Conservation (phyloP, 2,888 invertebrate genomes). For the Sesia apiformis region DNA sequence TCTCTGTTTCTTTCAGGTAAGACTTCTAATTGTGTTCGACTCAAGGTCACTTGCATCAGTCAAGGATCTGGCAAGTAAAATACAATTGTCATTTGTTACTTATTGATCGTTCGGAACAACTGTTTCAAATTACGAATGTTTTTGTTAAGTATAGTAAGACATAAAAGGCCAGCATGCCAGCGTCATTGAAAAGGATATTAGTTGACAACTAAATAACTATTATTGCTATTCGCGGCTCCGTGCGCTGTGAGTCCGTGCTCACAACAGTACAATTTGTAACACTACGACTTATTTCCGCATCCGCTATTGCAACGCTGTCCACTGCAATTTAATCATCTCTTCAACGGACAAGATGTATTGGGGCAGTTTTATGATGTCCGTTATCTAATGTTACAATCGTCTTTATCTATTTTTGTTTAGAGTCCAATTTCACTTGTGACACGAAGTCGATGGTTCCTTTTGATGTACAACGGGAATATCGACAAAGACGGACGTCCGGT, state of each 20-base stretch:
- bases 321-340: conserved; percentile 59
- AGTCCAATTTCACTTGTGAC: conserved; percentile 45
- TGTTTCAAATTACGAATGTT: too few species aligned
- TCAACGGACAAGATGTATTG: conserved; percentile 57
- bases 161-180: neutral
- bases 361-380: conserved; percentile 36
- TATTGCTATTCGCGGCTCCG: conserved; percentile 2
- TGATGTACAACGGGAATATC: conserved; percentile 72
- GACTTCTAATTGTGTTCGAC: conserved; percentile 17
- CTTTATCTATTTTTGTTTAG: conserved; percentile 19
- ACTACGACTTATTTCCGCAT: conserved; percentile 49
- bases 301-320: conserved; percentile 40
- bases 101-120: too few species aligned
- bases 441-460: conserved; percentile 47
- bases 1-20: conserved; percentile 43
- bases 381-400: conserved; percentile 16
- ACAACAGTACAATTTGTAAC: conserved; percentile 37
- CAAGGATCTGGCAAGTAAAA: neutral
- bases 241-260: too few species aligned
- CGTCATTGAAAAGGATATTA: neutral
- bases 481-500: conserved; percentile 74
- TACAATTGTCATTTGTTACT: too few species aligned
- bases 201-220: conserved; percentile 3
- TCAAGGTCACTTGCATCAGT: conserved; percentile 5
- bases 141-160: too few species aligned